A percentile compares a stretch with the other conserved stretches of the same genome.
These are phyloP conservation scores for Drosophila novamexicana DNA, from an alignment of 1,140 invertebrate species.

Conservation along the genomic window DNA sequence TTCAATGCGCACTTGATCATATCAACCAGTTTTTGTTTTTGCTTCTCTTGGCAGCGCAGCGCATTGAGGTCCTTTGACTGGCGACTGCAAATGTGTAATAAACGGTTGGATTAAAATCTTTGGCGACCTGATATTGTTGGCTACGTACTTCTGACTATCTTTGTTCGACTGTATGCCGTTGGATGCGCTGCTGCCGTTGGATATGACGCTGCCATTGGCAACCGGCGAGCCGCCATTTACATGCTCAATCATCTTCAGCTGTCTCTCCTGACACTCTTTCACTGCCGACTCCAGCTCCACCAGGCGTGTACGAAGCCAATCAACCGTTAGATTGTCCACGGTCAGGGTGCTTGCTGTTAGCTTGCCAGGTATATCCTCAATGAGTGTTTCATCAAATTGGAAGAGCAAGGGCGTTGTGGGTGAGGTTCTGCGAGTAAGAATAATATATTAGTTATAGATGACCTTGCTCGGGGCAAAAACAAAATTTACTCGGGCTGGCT, in stretches of 20 bases:
- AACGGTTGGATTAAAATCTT: neutral
- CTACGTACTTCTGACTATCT: constrained; percentile 73
- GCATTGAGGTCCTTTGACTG: constrained; percentile 86
- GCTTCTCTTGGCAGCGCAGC: constrained; percentile 91
- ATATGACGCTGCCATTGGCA: constrained; percentile 82
- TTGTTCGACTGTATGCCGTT: constrained; percentile 85
- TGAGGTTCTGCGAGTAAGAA: constrained; percentile 87
- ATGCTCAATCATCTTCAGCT: constrained; percentile 85
- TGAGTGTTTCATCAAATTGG: constrained; percentile 92
- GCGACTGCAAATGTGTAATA: constrained; percentile 47
- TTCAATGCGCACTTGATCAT: constrained; percentile 93
- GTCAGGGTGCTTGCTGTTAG: constrained; percentile 92
- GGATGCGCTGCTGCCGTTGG: constrained; percentile 82
- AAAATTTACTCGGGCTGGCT: too few relatives aligned
- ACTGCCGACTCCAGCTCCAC: constrained; percentile 90
- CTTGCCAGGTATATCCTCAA: constrained; percentile 93
- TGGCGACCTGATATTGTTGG: neutral
- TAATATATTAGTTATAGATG: constrained; percentile 75
- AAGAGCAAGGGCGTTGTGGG: constrained; percentile 90
- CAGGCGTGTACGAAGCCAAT: constrained; percentile 92
- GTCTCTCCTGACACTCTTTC: constrained; percentile 89
- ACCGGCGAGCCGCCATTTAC: constrained; percentile 76
- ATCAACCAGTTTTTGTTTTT: constrained; percentile 91
- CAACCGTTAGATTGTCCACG: constrained; percentile 95
- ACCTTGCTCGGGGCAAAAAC: too few relatives aligned